A percentile compares a stretch with the other conserved stretches of the same genome.
phyloP scores from a whole-genome alignment of 2,888 invertebrate species.

The Rhabditophanes sp. region DNA sequence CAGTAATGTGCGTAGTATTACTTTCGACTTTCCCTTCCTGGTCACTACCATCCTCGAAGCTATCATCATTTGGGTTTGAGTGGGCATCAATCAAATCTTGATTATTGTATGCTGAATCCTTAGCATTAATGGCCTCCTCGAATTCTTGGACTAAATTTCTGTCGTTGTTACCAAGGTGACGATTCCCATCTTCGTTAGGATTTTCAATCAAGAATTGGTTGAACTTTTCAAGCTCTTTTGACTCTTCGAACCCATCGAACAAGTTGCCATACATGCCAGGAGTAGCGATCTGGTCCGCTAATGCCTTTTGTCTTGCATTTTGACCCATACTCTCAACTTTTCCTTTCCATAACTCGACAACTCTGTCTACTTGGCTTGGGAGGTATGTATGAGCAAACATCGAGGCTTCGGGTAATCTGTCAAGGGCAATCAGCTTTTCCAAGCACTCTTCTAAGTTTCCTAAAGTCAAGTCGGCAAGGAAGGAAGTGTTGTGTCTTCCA shows the following conservation, averaged over 20 bases:
- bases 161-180: too few relatives aligned
- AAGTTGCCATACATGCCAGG: slow-evolving; percentile 1
- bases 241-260: neutral
- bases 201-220: too few relatives aligned
- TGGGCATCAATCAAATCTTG: too few relatives aligned
- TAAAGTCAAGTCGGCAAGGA: neutral
- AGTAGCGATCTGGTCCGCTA: neutral
- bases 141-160: too few relatives aligned
- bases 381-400: slow-evolving; percentile 2
- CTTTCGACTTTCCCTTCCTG: too few relatives aligned
- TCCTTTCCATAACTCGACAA: neutral
- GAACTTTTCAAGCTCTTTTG: too few relatives aligned
- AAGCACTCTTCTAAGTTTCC: neutral
- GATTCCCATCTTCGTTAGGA: too few relatives aligned
- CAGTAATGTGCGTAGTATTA: too few relatives aligned
- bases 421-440: neutral
- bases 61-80: too few relatives aligned
- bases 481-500: neutral
- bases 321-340: neutral
- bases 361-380: neutral
- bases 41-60: too few relatives aligned
- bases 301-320: neutral
- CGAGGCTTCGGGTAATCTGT: slow-evolving; percentile 1
- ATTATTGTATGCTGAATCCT: too few relatives aligned
- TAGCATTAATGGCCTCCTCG: too few relatives aligned